phyloP scores from a whole-genome alignment of 2,888 invertebrate species.

The Microctonus hyperodae region DNA sequence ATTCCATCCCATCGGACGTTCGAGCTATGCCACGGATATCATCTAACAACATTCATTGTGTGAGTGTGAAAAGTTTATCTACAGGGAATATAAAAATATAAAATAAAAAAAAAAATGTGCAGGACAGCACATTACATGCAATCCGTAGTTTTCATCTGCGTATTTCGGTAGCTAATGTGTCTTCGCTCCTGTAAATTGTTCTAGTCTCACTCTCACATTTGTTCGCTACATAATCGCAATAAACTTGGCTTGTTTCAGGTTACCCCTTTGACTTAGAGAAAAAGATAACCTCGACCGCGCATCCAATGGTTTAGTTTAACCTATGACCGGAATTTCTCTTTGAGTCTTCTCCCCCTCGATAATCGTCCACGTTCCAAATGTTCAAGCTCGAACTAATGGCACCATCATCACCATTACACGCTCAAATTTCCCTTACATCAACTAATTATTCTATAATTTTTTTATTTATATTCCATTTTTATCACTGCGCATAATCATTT shows the following conservation, averaged over 20 bases:
- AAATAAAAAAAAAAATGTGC: conserved; percentile 30
- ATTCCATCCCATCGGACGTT: conserved; percentile 14
- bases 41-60: background rate
- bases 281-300: conserved; percentile 39
- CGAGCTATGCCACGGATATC: conserved; percentile 25
- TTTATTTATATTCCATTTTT: background rate
- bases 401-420: background rate
- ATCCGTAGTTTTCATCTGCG: conserved; percentile 38
- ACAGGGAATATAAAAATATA: conserved; percentile 37
- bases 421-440: background rate
- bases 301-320: conserved; percentile 36
- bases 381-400: background rate
- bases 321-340: conserved; percentile 38
- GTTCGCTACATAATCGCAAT: conserved; percentile 28
- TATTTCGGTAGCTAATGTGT: conserved; percentile 51
- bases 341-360: conserved; percentile 33
- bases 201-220: conserved; percentile 18
- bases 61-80: conserved; percentile 16
- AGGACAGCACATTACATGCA: conserved; percentile 35
- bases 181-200: background rate
- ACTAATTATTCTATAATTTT: background rate
- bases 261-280: conserved; percentile 19
- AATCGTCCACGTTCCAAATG: conserved; percentile 27
- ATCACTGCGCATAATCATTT: background rate
- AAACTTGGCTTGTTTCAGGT: conserved; percentile 21